phyloP scores from a whole-genome alignment of 2,888 invertebrate species.

The Myopa testacea region DNA sequence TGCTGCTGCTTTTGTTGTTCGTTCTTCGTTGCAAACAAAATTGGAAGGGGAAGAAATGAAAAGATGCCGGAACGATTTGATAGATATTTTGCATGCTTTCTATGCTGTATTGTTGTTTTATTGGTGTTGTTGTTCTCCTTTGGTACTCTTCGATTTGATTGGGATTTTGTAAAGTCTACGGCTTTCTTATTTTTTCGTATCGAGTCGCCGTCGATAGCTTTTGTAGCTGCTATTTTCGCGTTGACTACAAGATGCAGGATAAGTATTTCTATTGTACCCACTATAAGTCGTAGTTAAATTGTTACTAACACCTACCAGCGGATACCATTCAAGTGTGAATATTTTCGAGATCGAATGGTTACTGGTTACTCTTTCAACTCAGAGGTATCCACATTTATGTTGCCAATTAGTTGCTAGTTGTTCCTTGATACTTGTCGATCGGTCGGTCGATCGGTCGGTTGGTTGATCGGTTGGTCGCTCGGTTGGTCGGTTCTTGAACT shows the following conservation, averaged over 20 bases:
- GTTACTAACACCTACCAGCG: background rate
- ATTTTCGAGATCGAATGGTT: background rate
- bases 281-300: background rate
- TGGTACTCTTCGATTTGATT: constrained; percentile 2
- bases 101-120: constrained; percentile 8
- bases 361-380: background rate
- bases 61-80: background rate
- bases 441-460: background rate
- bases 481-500: too few species aligned
- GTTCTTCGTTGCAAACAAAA: background rate
- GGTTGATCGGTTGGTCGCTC: too few species aligned
- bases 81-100: constrained; percentile 1
- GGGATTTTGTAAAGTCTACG: background rate
- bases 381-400: constrained; percentile 43
- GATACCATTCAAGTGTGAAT: background rate
- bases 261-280: background rate
- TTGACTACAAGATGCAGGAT: constrained; percentile 19
- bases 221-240: constrained; percentile 7
- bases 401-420: constrained; percentile 50
- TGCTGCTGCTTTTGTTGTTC: background rate
- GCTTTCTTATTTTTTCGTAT: background rate
- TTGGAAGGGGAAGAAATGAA: too few species aligned
- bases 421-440: constrained; percentile 22
- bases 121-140: background rate
- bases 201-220: constrained; percentile 9